phyloP scores from a whole-genome alignment of 2,113 vertebrate genomes.

The Bubo scandiacus region DNA sequence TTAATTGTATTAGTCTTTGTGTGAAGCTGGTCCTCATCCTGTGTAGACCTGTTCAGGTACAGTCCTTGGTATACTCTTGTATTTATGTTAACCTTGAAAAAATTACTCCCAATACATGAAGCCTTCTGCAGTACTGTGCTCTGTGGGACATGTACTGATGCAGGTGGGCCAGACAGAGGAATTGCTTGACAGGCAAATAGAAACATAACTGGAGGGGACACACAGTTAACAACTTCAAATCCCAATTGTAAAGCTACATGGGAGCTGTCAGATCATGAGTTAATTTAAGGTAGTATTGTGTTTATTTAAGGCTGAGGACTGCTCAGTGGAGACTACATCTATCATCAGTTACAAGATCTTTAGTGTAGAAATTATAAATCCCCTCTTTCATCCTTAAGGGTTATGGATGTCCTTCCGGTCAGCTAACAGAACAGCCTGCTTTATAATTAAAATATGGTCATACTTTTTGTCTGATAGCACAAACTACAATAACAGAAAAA shows the following conservation, averaged over 20 bases:
- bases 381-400: neutral
- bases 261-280: neutral
- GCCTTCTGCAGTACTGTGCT: neutral
- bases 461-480: neutral
- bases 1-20: neutral
- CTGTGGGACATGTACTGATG: neutral
- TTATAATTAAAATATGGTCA: neutral
- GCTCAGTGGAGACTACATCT: neutral
- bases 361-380: neutral
- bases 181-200: neutral
- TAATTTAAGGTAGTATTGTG: neutral
- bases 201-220: neutral
- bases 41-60: rapidly evolving
- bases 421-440: neutral
- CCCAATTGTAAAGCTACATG: neutral
- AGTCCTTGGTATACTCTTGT: neutral
- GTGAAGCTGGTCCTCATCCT: neutral
- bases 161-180: neutral
- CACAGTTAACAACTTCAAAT: neutral
- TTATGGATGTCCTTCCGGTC: neutral
- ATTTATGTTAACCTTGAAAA: neutral
- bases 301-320: neutral
- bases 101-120: neutral
- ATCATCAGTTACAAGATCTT: neutral
- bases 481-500: neutral